Evolutionary conservation across 2,797 vertebrate genomes (phyloP), one percentile per base, ranked within the genome.

Genomic region (Hemibagrus guttatus): DNA sequence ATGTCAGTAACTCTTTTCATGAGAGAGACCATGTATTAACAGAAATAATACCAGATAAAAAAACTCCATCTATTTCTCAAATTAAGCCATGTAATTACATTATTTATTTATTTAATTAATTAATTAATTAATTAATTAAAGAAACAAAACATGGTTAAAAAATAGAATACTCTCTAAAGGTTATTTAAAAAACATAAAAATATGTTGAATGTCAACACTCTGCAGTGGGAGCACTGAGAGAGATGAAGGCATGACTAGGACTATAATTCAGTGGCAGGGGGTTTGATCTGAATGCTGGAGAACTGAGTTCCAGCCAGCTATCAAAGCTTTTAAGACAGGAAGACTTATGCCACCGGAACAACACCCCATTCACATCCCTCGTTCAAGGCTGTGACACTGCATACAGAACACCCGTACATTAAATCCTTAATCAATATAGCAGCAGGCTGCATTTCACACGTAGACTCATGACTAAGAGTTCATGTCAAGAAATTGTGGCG

Each of bases 331-430:
- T 58, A 83, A 75, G 80, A 76, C 19, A 72, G 23, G 52, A 83
- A 92, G 91, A 81, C 88, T 84, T 92, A 90, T 90, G 91, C 88
- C 89, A 93, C 92, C 91, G 92, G 92, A 94, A 92, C 91, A 91
- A 93, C 89, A 92, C 90, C 87, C 92, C 5, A 21, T 59, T 79
- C 56, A 39, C 35, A 80, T 21, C 17, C 91, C 93, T 90, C 89
- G 90, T 92, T 93, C 69, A 89, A 84, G 78, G 85, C 58, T 82
- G 49, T 84, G 76, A 58, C 12, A 12, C 85, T 79, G 90, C 90
- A 93, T 84, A 90, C 85, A 88, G 74, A 84, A 52, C 63, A 79
- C 35, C 80, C 69, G 16, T 78, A 58, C 84, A 79, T 56, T 35
- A 74, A 87, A 84, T 85, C 75, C 69, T 72, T 66, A 84, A 81